Conservation (phyloP, 2,113 vertebrate genomes). For the Sinosuthora webbiana region DNA sequence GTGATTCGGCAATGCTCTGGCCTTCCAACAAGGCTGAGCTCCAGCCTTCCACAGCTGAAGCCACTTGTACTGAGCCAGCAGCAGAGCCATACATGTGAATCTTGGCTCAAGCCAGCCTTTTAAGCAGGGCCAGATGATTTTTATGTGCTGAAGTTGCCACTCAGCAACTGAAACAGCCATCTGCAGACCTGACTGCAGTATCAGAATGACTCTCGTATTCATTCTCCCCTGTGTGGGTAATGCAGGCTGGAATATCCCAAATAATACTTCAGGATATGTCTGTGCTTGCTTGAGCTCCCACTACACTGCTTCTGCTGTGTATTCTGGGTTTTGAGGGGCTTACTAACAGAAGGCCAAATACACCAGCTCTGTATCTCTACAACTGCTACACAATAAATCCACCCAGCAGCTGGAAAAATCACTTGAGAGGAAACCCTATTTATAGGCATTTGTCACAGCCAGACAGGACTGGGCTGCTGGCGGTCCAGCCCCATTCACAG, state of each 20-base stretch:
- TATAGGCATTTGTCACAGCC: neutral
- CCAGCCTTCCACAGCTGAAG: neutral
- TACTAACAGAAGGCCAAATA: neutral
- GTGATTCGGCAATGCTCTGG: neutral
- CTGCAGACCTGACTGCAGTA: neutral
- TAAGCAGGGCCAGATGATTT: neutral
- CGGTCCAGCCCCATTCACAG: fast-evolving
- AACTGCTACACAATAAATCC: neutral
- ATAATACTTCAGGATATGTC: neutral
- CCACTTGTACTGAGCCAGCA: neutral
- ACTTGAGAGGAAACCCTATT: neutral
- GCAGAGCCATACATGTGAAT: neutral
- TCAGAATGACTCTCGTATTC: neutral
- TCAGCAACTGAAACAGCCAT: neutral
- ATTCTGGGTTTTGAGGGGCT: neutral
- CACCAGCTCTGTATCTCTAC: neutral
- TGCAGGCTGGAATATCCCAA: neutral
- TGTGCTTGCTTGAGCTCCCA: neutral
- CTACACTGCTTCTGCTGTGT: neutral
- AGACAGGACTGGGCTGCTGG: neutral
- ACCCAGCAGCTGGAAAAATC: neutral
- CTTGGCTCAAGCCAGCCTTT: neutral
- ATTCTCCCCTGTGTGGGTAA: neutral
- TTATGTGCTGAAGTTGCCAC: neutral
- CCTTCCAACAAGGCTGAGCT: neutral